These are phyloP conservation scores for Drosophila yooni DNA, from an alignment of 2,888 invertebrate genomes.

Conservation along the genomic window DNA sequence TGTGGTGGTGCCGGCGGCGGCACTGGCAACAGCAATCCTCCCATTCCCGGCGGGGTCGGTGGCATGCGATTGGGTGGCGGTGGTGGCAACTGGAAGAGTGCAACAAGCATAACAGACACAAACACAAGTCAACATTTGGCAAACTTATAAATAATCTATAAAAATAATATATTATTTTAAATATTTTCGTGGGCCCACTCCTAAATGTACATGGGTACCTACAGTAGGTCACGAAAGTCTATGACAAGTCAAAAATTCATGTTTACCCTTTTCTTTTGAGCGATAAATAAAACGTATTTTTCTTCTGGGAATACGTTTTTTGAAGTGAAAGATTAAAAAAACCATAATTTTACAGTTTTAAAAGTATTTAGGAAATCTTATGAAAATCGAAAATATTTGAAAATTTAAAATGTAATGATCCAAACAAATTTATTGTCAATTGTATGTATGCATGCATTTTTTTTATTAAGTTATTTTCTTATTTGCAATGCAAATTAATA, in stretches of 20 bases:
- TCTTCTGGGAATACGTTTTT: background rate
- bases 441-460: too few relatives aligned
- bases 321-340: background rate
- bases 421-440: too few relatives aligned
- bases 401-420: too few relatives aligned
- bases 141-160: background rate
- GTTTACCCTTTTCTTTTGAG: background rate
- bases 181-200: background rate
- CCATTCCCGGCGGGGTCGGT: conserved; percentile 59
- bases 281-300: too few relatives aligned
- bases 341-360: background rate
- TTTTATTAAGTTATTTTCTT: background rate
- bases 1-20: conserved; percentile 66
- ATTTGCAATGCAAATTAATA: background rate
- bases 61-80: conserved; percentile 69
- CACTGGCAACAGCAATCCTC: conserved; percentile 62
- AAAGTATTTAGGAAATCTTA: background rate
- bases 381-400: background rate
- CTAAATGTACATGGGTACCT: background rate
- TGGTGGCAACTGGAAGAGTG: conserved; percentile 58
- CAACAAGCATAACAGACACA: background rate
- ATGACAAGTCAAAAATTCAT: background rate
- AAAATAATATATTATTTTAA: background rate
- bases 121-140: background rate
- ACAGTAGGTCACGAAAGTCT: background rate